phyloP scores from a whole-genome alignment of 1,140 invertebrate genomes.

The Papilio glaucus region DNA sequence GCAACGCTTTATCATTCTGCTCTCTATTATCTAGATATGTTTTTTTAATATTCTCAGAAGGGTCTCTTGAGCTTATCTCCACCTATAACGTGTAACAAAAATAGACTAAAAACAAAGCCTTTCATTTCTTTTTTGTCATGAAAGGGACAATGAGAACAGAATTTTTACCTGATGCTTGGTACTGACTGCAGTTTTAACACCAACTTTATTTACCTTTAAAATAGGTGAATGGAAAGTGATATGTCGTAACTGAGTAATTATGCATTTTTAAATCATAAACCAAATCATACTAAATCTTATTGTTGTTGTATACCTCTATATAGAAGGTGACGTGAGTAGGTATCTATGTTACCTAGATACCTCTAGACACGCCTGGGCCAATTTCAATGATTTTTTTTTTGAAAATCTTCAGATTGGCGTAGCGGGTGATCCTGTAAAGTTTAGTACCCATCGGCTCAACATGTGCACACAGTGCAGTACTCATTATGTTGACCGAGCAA shows the following conservation, averaged over 20 bases:
- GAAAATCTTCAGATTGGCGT: too few relatives aligned
- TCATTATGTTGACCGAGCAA: too few relatives aligned
- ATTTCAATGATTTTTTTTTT: too few relatives aligned
- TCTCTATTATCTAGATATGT: neutral
- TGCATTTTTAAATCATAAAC: too few relatives aligned
- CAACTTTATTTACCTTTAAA: neutral
- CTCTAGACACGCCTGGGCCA: too few relatives aligned
- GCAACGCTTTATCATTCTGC: neutral
- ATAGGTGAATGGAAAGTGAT: neutral
- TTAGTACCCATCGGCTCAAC: too few relatives aligned
- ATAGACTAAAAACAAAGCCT: conserved; percentile 9
- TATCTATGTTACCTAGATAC: too few relatives aligned
- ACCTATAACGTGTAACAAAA: neutral
- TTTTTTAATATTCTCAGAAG: neutral
- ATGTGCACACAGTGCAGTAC: too few relatives aligned
- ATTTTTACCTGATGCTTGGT: neutral
- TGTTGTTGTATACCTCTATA: too few relatives aligned
- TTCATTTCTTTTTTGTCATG: neutral
- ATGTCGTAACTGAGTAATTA: neutral
- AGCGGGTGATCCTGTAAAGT: too few relatives aligned
- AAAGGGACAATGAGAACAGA: neutral
- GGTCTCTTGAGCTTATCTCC: neutral
- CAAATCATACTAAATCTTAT: too few relatives aligned
- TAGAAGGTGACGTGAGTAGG: too few relatives aligned
- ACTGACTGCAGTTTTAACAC: neutral